phyloP scores from a whole-genome alignment of 2,113 vertebrate genomes.

The Laticauda colubrina region DNA sequence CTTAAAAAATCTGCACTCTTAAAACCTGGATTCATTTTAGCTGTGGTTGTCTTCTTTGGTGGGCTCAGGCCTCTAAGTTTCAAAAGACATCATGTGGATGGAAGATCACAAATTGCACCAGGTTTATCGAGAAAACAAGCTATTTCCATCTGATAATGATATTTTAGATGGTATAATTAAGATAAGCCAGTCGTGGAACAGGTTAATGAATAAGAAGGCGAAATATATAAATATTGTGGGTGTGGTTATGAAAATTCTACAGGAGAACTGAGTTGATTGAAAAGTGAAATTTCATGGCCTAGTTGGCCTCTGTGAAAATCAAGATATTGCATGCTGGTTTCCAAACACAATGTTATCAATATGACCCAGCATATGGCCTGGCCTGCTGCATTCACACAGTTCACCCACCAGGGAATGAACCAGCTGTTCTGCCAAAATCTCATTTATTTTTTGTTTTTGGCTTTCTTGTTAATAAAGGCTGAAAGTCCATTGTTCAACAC shows the following conservation, averaged over 20 bases:
- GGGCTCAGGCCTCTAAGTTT: neutral
- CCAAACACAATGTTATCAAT: slow-evolving; percentile 64
- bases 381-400: neutral
- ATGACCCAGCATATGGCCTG: slow-evolving; percentile 17
- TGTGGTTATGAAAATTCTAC: neutral
- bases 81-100: neutral
- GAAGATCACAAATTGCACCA: neutral
- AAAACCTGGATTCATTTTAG: neutral
- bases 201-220: neutral
- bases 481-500: neutral
- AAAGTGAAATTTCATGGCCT: neutral
- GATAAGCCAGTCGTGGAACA: slow-evolving; percentile 3
- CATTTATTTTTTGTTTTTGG: fast-evolving
- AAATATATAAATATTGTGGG: neutral
- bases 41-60: neutral
- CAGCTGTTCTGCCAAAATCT: slow-evolving; percentile 13
- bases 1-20: neutral
- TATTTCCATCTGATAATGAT: neutral
- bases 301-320: slow-evolving; percentile 41
- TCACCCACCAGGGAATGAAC: slow-evolving; percentile 24
- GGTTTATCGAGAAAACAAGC: neutral
- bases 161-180: neutral
- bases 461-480: neutral
- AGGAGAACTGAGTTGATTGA: neutral
- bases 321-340: slow-evolving; percentile 59